These are phyloP conservation scores for Dysmachus trigonus DNA, from an alignment of 2,888 invertebrate species.

Conservation along the genomic window DNA sequence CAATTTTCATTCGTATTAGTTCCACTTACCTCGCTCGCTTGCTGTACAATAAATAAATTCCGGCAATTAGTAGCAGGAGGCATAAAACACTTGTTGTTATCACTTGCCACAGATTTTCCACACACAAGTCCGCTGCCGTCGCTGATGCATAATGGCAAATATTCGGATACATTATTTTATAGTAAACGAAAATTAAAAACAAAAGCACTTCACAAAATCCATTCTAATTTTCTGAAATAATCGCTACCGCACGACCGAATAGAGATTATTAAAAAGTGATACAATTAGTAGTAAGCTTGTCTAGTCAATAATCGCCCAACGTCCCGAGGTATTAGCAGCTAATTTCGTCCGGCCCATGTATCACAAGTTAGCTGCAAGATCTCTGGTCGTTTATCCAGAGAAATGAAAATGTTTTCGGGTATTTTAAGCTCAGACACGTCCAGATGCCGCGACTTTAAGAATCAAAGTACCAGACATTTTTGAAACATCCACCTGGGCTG, in stretches of 20 bases:
- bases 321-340: not conserved
- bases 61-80: constrained; percentile 30
- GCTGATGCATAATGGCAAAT: not conserved
- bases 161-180: not conserved
- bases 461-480: not conserved
- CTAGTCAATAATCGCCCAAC: not conserved
- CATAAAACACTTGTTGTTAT: constrained; percentile 43
- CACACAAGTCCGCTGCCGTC: constrained; percentile 18
- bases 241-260: not conserved
- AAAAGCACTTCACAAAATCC: not conserved
- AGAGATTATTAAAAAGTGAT: not conserved
- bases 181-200: not conserved
- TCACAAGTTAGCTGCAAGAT: not conserved
- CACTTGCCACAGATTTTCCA: constrained; percentile 45
- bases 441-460: not conserved
- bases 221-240: not conserved
- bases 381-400: not conserved
- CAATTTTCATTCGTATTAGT: not conserved
- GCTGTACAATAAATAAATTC: constrained; percentile 9
- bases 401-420: not conserved
- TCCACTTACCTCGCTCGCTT: constrained; percentile 37
- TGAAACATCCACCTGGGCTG: not conserved
- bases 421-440: not conserved
- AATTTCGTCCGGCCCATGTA: not conserved
- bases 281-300: not conserved